Base-by-base conservation (phyloP, 2,113 vertebrate species). In the Tor tambroides region DNA sequence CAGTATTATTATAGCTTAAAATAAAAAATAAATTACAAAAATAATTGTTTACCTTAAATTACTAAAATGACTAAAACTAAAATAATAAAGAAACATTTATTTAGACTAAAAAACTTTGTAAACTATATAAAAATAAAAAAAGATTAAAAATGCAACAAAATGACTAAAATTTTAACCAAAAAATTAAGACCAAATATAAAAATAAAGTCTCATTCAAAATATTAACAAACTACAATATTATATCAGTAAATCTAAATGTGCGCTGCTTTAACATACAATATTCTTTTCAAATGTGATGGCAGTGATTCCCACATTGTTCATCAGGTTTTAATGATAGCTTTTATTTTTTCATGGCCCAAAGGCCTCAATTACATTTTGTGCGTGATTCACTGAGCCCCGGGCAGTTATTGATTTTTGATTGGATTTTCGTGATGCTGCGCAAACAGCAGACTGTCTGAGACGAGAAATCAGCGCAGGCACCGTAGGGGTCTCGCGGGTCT, bases 321-420 rank as follows among this genome's bases (percentile, higher is more conserved):
- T 75, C 72, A 75, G n/a, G 26, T 23, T 23, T 23, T 15, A 46
- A n/a, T 15, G 10, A 49, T 9, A 9, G 74, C n/a, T 46, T 43
- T 17, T 15, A 3, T 23, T 23, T 32, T 19, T 38, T 21, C 19
- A 23, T 23, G 32, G 23, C 72, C 23, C 38, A 75, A n/a, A 75
- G n/a, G 23, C 74, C 21, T 41, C 21, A 11, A 41, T 74, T 74
- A n/a, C 12, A 49, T 76, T 75, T 46, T 28, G 41, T 17, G 23
- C 41, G 12, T 75, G 41, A 28, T n/a, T 76, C 72, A 14, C 72
- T 26, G 72, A 6, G 38, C 4, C 74, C n/a, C 6, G 6, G n/a
- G 38, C 78, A n/a, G 30, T 38, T 38, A 59, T 41, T 80, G 54
- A 80, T 80, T 61, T 80, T 76, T 76, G 74, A 76, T 76, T 76